Percentiles rank a stretch among this genome's conserved stretches.
These are phyloP conservation scores for Drosophila ochracea DNA, from an alignment of 2,888 invertebrate genomes.

Conservation along the genomic window DNA sequence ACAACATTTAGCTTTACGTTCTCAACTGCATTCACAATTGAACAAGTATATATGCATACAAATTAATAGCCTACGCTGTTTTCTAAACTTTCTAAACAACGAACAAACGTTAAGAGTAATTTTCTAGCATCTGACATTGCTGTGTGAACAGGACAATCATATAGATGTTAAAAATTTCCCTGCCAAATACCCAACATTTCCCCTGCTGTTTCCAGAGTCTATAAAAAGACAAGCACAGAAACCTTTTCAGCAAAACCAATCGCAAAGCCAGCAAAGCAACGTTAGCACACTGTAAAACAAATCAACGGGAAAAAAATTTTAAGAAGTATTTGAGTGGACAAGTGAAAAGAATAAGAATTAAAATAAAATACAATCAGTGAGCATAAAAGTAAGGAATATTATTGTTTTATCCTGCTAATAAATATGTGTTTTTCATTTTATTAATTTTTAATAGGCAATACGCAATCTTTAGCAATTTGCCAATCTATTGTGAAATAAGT, in stretches of 20 bases:
- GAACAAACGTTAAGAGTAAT: background rate
- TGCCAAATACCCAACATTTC: conserved; percentile 10
- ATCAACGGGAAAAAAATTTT: conserved; percentile 3
- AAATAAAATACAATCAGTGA: conserved; percentile 19
- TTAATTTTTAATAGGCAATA: background rate
- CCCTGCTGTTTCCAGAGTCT: conserved; percentile 30
- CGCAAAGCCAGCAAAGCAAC: conserved; percentile 22
- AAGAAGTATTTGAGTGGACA: conserved; percentile 18
- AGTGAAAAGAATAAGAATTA: conserved; percentile 1
- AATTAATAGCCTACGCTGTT: background rate
- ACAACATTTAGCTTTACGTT: background rate
- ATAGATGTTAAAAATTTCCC: conserved; percentile 4
- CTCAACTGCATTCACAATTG: background rate
- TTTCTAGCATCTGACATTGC: background rate
- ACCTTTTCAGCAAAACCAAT: conserved; percentile 1
- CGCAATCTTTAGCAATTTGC: conserved; percentile 7
- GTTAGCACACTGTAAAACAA: background rate
- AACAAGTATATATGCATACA: background rate
- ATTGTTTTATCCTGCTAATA: background rate
- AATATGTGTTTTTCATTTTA: background rate
- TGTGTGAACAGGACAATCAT: conserved; percentile 16
- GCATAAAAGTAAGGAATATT: conserved; percentile 37
- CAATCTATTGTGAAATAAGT: conserved; percentile 53
- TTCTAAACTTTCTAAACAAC: background rate
- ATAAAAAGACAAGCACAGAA: conserved; percentile 29